These are phyloP conservation scores for Macaca fascicularis DNA, from an alignment of 2,113 vertebrate genomes.

Conservation along the genomic window DNA sequence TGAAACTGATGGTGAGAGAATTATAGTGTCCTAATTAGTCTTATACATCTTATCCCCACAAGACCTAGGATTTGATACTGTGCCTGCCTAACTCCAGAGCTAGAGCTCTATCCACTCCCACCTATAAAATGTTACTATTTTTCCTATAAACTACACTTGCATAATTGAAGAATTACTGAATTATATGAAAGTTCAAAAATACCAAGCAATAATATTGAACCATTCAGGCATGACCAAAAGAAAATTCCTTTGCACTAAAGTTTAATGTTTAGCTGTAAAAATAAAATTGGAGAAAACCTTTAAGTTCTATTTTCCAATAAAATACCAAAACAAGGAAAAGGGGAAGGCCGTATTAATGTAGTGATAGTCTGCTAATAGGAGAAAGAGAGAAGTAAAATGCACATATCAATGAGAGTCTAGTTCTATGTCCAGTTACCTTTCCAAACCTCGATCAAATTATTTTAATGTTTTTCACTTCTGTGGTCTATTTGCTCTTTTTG, in stretches of 20 bases:
- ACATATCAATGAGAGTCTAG: neutral
- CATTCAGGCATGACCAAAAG: neutral
- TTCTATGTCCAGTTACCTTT: neutral
- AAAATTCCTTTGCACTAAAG: neutral
- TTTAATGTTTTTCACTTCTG: neutral
- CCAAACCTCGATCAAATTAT: neutral
- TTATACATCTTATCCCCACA: fast-evolving
- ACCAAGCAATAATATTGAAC: neutral
- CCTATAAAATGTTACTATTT: neutral
- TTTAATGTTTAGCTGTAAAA: neutral
- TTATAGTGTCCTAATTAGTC: fast-evolving
- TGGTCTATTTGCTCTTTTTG: neutral
- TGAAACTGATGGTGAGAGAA: neutral
- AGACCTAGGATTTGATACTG: no score
- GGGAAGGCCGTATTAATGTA: neutral
- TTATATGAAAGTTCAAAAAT: neutral
- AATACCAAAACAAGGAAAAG: neutral
- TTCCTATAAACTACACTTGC: neutral
- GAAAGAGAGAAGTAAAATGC: neutral
- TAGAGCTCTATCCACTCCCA: neutral
- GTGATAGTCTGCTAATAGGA: neutral
- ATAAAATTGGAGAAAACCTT: neutral
- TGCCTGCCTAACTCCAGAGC: neutral
- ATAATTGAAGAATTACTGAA: neutral
- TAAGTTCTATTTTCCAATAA: neutral